phyloP scores from a whole-genome alignment of 1,140 invertebrate species.

The Charaxes varanes region DNA sequence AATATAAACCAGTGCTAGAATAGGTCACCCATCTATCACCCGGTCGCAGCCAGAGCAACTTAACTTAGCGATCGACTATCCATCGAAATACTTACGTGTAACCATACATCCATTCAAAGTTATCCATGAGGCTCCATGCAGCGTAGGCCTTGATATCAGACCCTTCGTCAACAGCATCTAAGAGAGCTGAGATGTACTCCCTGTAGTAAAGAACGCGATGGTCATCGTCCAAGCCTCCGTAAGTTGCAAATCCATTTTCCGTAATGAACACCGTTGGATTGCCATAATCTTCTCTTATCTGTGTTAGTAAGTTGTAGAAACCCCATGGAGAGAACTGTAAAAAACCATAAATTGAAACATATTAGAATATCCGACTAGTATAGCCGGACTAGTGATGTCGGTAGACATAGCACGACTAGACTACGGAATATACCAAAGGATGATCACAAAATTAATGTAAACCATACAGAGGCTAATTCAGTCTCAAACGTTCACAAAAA shows the following conservation, averaged over 20 bases:
- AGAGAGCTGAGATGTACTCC: conserved; percentile 50
- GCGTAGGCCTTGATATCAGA: conserved; percentile 67
- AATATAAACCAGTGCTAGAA: too few species aligned
- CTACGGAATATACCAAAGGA: too few species aligned
- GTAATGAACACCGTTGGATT: conserved; percentile 42
- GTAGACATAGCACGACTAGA: too few species aligned
- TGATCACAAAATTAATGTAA: too few species aligned
- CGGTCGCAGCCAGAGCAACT: too few species aligned
- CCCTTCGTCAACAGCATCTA: conserved; percentile 37
- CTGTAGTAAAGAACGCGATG: conserved; percentile 58
- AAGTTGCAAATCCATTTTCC: conserved; percentile 50
- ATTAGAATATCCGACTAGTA: too few species aligned
- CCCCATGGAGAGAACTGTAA: conserved; percentile 40
- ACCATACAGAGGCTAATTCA: too few species aligned
- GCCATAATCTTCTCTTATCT: conserved; percentile 41
- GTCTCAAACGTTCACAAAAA: too few species aligned
- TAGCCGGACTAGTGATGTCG: too few species aligned
- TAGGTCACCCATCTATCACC: too few species aligned
- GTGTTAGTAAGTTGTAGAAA: conserved; percentile 36
- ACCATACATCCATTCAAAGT: conserved; percentile 77
- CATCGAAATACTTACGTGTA: conserved; percentile 28
- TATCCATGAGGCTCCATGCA: conserved; percentile 79
- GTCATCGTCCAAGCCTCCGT: conserved; percentile 35
- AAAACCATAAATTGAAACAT: not conserved
- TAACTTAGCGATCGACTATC: too few species aligned